Percentiles rank a stretch among this genome's conserved stretches.
These are phyloP conservation scores for Manis pentadactyla DNA, from an alignment of 2,797 vertebrate genomes.

Conservation along the genomic window DNA sequence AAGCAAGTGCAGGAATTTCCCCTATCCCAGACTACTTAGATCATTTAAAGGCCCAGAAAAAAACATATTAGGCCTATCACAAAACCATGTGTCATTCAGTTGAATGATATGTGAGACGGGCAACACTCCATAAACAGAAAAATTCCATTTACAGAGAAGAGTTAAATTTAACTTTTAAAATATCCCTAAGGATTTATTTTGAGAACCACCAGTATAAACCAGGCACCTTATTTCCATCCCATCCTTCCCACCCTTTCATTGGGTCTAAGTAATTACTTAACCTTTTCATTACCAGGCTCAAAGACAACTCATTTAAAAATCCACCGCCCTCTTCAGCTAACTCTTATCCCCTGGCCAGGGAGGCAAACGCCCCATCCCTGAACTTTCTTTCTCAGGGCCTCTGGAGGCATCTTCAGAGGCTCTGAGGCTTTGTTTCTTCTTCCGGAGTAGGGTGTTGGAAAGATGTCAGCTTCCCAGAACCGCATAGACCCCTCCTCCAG, in stretches of 20 bases:
- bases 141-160: background rate
- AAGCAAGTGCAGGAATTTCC: background rate
- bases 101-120: background rate
- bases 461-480: slow-evolving; percentile 6
- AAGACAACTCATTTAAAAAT: background rate
- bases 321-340: background rate
- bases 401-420: background rate
- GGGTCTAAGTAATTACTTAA: background rate
- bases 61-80: background rate
- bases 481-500: background rate
- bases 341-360: background rate
- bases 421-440: background rate
- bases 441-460: background rate
- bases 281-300: background rate
- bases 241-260: background rate
- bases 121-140: slow-evolving; percentile 13
- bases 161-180: slow-evolving; percentile 5
- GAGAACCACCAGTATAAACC: background rate
- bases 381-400: background rate
- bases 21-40: background rate
- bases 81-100: background rate
- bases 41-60: background rate
- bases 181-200: background rate
- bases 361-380: background rate
- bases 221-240: background rate